These are phyloP conservation scores for Cyrtorhinus lividipennis DNA, from an alignment of 1,140 invertebrate species.

Conservation along the genomic window DNA sequence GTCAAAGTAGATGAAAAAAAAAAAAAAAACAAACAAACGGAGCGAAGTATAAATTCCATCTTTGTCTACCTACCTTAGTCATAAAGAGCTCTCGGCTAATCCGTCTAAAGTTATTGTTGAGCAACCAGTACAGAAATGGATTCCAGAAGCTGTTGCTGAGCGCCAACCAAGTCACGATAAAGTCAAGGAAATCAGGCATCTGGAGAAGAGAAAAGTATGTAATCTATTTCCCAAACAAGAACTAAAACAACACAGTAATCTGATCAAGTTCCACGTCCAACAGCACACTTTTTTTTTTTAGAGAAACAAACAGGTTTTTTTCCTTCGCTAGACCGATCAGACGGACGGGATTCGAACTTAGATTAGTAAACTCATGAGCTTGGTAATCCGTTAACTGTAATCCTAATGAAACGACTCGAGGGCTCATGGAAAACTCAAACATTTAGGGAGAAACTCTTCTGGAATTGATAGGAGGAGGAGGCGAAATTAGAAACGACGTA, in stretches of 20 bases:
- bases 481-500: no score
- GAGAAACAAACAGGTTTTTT: no score
- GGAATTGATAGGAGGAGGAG: no score
- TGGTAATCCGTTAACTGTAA: no score
- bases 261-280: background rate
- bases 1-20: background rate
- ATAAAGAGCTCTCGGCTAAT: slow-evolving; percentile 58
- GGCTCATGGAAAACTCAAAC: no score
- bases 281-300: background rate
- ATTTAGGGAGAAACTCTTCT: no score
- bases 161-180: slow-evolving; percentile 67
- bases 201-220: slow-evolving; percentile 30
- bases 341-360: background rate
- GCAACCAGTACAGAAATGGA: slow-evolving; percentile 72
- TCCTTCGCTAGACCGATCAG: background rate
- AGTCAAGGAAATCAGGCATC: slow-evolving; percentile 63
- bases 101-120: slow-evolving; percentile 68
- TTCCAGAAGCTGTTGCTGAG: slow-evolving; percentile 80
- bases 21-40: background rate
- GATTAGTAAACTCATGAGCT: no score
- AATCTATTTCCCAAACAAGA: no score
- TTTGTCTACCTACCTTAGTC: slow-evolving; percentile 41
- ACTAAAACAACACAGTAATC: background rate
- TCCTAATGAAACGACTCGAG: no score
- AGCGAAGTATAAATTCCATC: background rate